Base-by-base conservation (phyloP, 2,888 invertebrate species). In the Cryptus viduatorius region DNA sequence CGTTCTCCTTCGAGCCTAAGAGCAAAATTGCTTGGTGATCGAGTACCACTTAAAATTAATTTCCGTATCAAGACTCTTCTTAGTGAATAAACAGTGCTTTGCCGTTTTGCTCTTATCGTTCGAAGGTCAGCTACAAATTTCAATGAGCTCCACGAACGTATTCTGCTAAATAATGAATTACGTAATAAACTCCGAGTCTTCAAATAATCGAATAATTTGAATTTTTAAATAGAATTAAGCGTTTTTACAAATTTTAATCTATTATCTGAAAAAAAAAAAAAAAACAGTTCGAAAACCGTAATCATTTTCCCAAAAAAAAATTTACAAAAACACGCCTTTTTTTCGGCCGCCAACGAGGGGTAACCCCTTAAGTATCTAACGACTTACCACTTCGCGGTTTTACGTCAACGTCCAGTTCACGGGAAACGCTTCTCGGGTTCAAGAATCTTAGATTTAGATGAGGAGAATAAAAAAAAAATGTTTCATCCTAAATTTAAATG, bases 181-280 rank as follows among this genome's bases (percentile, higher is more conserved):
- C 37, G 24, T 56, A 77, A 77, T 77, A 77, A 67, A 37, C 37
- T 7, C 37, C 37, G 37, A 37, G 37, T 37, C 5, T n/a, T 48
- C 48, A 50, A 5, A 5, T n/a, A 14, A 50, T 16, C 14, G 16
- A 24, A 24, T 1, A 24, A 24, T 24, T 24, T 0, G 3, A 24
- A 24, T 24, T 24, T 24, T 24, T n/a, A n/a, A n/a, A n/a, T n/a
- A n/a, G n/a, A n/a, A n/a, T n/a, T n/a, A n/a, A n/a, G n/a, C n/a
- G n/a, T n/a, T n/a, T n/a, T n/a, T n/a, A n/a, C n/a, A n/a, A n/a
- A n/a, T n/a, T n/a, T n/a, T n/a, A n/a, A n/a, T n/a, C n/a, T n/a
- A n/a, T n/a, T n/a, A n/a, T n/a, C n/a, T n/a, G n/a, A n/a, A n/a
- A n/a, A n/a, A n/a, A n/a, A n/a, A n/a, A n/a, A n/a, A n/a, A n/a